Evolutionary conservation across 2,113 vertebrate genomes (phyloP), one percentile per base, ranked within the genome.

Genomic region (Macrotis lagotis): DNA sequence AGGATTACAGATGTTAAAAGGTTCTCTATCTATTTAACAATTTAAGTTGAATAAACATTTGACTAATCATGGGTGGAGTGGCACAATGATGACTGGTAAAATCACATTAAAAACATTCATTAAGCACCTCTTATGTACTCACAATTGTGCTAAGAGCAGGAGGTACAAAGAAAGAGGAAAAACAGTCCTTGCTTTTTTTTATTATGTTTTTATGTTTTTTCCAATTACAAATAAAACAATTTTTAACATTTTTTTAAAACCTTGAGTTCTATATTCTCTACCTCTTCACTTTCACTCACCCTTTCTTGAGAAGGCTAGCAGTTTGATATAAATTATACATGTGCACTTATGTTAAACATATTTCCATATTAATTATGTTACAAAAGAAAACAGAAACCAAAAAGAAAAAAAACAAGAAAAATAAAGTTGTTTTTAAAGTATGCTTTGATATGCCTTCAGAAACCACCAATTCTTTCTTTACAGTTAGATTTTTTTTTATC

Each of bases 11-110:
- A 89, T 26, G 83, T 96, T 95, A 91, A 94, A 94, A 92, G 25
- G 90, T 74, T 95, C 94, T 95, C 94, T 51, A 96, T 95, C 96
- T 96, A 95, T 94, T 91, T 92, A 83, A 83, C 16, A 44, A 83
- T 83, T 83, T 83, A 83, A 83, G 19, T 44, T 83, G 66, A 83
- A 24, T n/a, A 83, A 83, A 83, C 19, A 83, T 44, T 83, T 83
- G 66, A 24, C n/a, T 44, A 83, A 83, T 4, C 37, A 83, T 83
- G 37, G 44, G 19, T 83, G 37, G 37, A 83, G 44, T 83, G 16
- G 2, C 11, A 59, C 10, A 37, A 11, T 66, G 11, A 37, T 37
- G 55, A 14, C 28, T 66, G 28, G 31, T 83, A 37, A 83, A 44
- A 44, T 44, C n/a, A 44, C 6, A n/a, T 83, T 8, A 83, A 44